These are phyloP conservation scores for Dryoscopus gambensis DNA, from an alignment of 2,113 vertebrate genomes.

Conservation along the genomic window DNA sequence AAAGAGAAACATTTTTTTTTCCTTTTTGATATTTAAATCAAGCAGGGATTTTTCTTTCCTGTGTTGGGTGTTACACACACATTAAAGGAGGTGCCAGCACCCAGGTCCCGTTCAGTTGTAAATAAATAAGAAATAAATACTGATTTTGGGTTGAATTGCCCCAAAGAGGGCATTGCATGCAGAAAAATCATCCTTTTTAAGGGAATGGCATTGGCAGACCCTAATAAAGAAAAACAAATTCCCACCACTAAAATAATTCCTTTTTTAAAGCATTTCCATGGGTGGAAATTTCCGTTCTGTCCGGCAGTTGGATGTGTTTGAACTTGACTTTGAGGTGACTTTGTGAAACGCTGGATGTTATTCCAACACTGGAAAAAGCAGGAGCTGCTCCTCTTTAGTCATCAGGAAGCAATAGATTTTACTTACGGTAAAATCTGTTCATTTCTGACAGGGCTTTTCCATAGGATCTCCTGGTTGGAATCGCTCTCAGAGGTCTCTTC, in stretches of 20 bases:
- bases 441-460: not conserved
- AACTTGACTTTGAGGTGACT: not conserved
- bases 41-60: not conserved
- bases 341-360: not conserved
- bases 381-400: not conserved
- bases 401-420: not conserved
- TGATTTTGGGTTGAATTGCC: not conserved
- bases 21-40: not conserved
- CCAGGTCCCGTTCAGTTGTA: not conserved
- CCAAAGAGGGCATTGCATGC: too few species aligned
- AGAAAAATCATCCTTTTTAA: not conserved
- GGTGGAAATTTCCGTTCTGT: not conserved
- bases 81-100: not conserved
- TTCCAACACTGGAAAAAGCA: not conserved
- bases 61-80: not conserved
- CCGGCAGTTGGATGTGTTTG: not conserved
- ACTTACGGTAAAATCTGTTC: not conserved
- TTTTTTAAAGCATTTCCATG: not conserved
- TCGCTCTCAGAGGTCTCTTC: not conserved
- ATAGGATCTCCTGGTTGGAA: not conserved
- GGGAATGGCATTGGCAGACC: not conserved
- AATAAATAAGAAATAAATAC: not conserved
- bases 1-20: rapidly evolving
- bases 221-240: not conserved
- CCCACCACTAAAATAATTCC: not conserved